phyloP scores from a whole-genome alignment of 2,797 vertebrate genomes.

The Tangara arthus region DNA sequence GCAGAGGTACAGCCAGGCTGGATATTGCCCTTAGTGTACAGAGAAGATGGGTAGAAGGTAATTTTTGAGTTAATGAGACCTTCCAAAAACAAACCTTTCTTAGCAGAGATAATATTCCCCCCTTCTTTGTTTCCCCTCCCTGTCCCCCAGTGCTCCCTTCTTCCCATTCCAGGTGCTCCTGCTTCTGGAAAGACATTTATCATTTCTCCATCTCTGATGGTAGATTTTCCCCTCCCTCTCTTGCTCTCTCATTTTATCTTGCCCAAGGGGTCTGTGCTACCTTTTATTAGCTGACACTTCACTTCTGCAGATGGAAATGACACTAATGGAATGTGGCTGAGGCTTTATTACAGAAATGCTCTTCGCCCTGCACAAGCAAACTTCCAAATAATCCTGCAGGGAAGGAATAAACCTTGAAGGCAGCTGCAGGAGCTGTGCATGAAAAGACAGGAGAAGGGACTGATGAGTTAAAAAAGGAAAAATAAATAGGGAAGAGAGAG shows the following conservation, averaged over 20 bases:
- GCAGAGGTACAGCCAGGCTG: background rate
- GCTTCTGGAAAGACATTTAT: constrained; percentile 54
- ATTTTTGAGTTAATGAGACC: background rate
- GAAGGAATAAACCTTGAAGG: constrained; percentile 17
- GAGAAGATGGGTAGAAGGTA: background rate
- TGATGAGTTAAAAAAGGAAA: background rate
- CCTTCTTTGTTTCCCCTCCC: background rate
- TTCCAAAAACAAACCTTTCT: background rate
- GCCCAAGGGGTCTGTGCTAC: constrained; percentile 61
- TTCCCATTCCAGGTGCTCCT: constrained; percentile 44
- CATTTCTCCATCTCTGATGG: constrained; percentile 38
- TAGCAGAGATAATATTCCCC: background rate
- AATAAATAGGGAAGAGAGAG: background rate
- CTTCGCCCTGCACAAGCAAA: constrained; percentile 6
- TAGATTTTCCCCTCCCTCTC: background rate
- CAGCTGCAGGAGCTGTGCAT: background rate
- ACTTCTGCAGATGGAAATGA: constrained; percentile 62
- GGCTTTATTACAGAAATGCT: constrained; percentile 60
- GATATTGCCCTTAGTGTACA: background rate
- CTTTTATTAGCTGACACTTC: constrained; percentile 72
- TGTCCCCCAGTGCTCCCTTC: background rate
- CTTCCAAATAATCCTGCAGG: constrained; percentile 3
- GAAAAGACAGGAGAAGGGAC: background rate
- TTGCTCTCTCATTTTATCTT: constrained; percentile 56
- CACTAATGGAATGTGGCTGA: constrained; percentile 62